A percentile compares a stretch with the other conserved stretches of the same genome.
These are phyloP conservation scores for Siniperca obscura DNA, from an alignment of 2,797 vertebrate genomes.

Conservation along the genomic window DNA sequence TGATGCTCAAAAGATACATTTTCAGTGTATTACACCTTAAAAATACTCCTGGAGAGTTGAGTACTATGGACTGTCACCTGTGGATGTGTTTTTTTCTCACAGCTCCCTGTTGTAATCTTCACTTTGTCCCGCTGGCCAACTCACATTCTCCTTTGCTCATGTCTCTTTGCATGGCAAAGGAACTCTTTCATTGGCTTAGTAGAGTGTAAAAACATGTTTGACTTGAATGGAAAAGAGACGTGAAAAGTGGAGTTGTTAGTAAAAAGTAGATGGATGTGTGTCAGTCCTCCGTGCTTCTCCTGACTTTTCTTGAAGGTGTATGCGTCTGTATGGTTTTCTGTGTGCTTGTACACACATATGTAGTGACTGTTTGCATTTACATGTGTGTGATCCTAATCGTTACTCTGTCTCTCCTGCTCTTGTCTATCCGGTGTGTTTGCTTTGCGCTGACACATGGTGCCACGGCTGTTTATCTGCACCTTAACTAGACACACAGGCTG, in stretches of 20 bases:
- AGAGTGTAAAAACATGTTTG: slow-evolving; percentile 2
- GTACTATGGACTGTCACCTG: background rate
- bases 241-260: slow-evolving; percentile 12
- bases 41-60: background rate
- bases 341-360: background rate
- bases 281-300: slow-evolving; percentile 14
- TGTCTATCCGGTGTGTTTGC: slow-evolving; percentile 71
- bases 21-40: background rate
- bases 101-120: background rate
- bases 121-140: background rate
- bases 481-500: slow-evolving; percentile 62
- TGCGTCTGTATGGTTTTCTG: background rate
- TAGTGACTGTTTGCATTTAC: slow-evolving; percentile 55
- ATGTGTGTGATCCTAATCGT: slow-evolving; percentile 55
- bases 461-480: slow-evolving; percentile 65
- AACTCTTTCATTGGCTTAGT: slow-evolving; percentile 11
- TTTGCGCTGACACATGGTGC: slow-evolving; percentile 71
- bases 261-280: slow-evolving; percentile 40
- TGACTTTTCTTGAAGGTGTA: slow-evolving; percentile 8
- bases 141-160: slow-evolving; percentile 1
- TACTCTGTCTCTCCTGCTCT: slow-evolving; percentile 39
- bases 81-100: background rate
- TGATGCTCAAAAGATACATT: background rate
- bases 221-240: background rate
- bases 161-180: slow-evolving; percentile 21